These are phyloP conservation scores for Scaptomyza pallida DNA, from an alignment of 1,140 invertebrate genomes.

Conservation along the genomic window DNA sequence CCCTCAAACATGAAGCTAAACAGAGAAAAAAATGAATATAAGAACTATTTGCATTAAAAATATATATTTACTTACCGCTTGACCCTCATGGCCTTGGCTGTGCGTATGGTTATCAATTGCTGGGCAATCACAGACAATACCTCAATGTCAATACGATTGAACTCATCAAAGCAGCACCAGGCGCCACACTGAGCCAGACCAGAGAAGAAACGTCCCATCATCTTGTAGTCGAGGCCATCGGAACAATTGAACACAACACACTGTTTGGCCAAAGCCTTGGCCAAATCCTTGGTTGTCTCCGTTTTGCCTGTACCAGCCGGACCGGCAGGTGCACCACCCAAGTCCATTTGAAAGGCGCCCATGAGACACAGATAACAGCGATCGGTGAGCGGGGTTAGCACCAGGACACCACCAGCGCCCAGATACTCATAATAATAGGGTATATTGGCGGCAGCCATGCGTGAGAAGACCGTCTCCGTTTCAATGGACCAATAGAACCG, in stretches of 20 bases:
- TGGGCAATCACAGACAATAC: constrained; percentile 95
- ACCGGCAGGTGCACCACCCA: constrained; percentile 94
- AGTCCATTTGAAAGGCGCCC: constrained; percentile 93
- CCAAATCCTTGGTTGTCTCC: constrained; percentile 96
- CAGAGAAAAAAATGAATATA: constrained; percentile 34
- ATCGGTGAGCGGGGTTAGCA: constrained; percentile 92
- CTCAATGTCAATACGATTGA: constrained; percentile 96
- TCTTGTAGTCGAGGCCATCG: constrained; percentile 92
- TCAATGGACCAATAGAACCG: constrained; percentile 95
- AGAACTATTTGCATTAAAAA: too few species aligned
- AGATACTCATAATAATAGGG: constrained; percentile 97
- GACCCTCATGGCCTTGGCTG: constrained; percentile 89
- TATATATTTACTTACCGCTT: constrained; percentile 86
- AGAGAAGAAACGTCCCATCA: constrained; percentile 95
- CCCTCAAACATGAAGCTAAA: constrained; percentile 94
- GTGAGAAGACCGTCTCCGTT: constrained; percentile 90
- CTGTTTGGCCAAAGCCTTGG: constrained; percentile 93
- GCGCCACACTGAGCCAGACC: constrained; percentile 94
- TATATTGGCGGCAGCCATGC: constrained; percentile 91
- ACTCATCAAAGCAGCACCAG: constrained; percentile 97
- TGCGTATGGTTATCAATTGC: constrained; percentile 91
- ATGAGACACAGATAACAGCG: constrained; percentile 94
- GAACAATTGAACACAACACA: constrained; percentile 97
- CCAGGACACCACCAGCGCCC: constrained; percentile 91
- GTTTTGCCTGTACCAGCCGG: constrained; percentile 96